Conservation (phyloP, 2,797 vertebrate genomes). For the Sphenopsis melanotis region DNA sequence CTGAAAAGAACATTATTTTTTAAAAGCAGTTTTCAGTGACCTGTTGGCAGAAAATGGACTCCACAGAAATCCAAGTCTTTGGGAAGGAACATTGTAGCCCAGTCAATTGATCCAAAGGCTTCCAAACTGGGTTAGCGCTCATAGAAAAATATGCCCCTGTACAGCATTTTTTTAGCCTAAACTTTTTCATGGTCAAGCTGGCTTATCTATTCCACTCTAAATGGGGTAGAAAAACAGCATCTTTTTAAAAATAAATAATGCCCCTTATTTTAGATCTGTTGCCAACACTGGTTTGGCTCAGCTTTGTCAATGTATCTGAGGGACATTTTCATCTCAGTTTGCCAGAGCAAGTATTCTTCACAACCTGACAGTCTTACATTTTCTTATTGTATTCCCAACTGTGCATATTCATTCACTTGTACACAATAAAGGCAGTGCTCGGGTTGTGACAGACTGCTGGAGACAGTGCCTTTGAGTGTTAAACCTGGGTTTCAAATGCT, state of each 20-base stretch:
- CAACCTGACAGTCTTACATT: not conserved
- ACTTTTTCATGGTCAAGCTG: not conserved
- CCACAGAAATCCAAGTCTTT: not conserved
- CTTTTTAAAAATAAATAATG: not conserved
- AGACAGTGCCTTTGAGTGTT: not conserved
- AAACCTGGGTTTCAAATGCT: not conserved
- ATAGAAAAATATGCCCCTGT: not conserved
- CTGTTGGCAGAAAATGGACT: not conserved
- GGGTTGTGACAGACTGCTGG: not conserved
- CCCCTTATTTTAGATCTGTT: not conserved
- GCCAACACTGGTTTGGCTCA: not conserved
- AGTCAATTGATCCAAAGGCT: not conserved
- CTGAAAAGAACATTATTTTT: not conserved
- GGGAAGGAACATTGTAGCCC: rapidly evolving
- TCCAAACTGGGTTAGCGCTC: not conserved
- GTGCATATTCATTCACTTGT: not conserved
- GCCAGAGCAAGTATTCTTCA: not conserved
- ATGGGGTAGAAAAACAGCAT: not conserved
- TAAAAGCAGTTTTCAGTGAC: not conserved
- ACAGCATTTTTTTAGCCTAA: not conserved
- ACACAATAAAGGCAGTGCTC: not conserved
- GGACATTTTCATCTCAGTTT: not conserved
- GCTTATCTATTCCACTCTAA: not conserved
- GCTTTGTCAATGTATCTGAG: not conserved
- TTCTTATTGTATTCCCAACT: not conserved